Base-by-base conservation (phyloP, 2,797 vertebrate genomes). In the Chaetophractus vellerosus region DNA sequence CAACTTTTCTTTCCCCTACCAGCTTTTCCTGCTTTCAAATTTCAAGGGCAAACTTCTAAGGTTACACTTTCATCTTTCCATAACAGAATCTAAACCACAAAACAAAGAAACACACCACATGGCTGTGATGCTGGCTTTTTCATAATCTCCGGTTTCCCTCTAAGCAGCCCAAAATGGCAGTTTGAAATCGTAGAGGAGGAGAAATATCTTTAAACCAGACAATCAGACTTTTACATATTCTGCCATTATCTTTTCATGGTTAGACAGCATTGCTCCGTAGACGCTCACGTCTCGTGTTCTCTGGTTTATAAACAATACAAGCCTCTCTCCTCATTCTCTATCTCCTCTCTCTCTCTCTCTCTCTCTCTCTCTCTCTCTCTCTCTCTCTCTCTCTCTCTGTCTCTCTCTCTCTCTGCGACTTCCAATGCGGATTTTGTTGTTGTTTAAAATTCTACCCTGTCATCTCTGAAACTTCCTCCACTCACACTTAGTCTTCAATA, bases 361-460 rank as follows among this genome's bases (percentile, higher is more conserved):
- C 50, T 52, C 12, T 52, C 14, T 52, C 12, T 8, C 80, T 41
- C 90, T 84, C 8, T 2, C 95, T 96, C 50, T 52, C 38, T 38
- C 38, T 38, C 38, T 38, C 38, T 38, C 12, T 48, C 48, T 52
- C 50, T 52, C 50, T 52, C 14, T 52, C 14, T 52, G 12, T 52
- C 12, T 52, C 14, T 52, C 12, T 8, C 80, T 41, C 90, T 84
- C 8, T 2, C 95, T 96, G 82, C 14, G 10, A 85, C 24, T 97
- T 96, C 74, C 75, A 83, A 16, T 15, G 78, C 94, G 89, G 86
- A 96, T 97, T 92, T 96, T 92, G 92, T 82, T 95, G 95, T 97
- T 98, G 89, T 96, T 98, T 98, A 97, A 98, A 98, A 98, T 97
- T 97, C 96, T 75, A 97, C 79, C 92, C 95, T 96, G 86, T 93